Percentiles rank a stretch among this genome's conserved stretches.
phyloP scores from a whole-genome alignment of 2,797 vertebrate genomes.

The Tachyglossus aculeatus region DNA sequence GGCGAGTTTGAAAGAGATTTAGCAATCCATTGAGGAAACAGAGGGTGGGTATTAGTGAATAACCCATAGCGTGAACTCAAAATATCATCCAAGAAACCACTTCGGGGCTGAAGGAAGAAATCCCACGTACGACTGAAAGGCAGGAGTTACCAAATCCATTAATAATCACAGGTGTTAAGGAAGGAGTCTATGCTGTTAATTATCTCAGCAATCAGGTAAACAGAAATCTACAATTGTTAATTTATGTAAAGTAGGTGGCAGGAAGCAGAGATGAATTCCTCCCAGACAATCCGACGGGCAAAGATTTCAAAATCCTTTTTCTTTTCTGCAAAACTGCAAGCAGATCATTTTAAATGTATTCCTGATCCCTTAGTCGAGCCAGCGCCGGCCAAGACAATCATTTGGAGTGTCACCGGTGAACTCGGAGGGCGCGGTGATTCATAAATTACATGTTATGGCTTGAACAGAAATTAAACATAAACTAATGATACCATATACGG shows the following conservation, averaged over 20 bases:
- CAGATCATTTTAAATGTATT: conserved; percentile 12
- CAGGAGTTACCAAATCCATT: not conserved
- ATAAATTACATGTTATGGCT: not conserved
- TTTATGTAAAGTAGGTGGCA: not conserved
- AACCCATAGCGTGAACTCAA: too few relatives aligned
- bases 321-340: conserved; percentile 12
- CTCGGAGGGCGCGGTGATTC: not conserved
- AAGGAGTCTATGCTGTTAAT: not conserved
- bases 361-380: not conserved
- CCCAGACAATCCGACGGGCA: not conserved
- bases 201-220: conserved; percentile 20
- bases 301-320: conserved; percentile 17
- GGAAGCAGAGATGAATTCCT: not conserved
- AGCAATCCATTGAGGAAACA: too few relatives aligned
- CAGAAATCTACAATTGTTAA: not conserved
- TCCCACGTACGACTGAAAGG: too few relatives aligned
- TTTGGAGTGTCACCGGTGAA: conserved; percentile 18
- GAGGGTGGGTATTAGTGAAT: too few relatives aligned
- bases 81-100: conserved; percentile 13
- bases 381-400: not conserved
- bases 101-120: not conserved
- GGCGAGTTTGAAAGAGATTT: too few relatives aligned
- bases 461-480: conserved; percentile 42
- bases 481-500: conserved; percentile 15
- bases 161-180: not conserved